Percentiles rank a stretch among this genome's conserved stretches.
Conservation (phyloP, 2,113 vertebrate genomes). For the Colinus virginianus region DNA sequence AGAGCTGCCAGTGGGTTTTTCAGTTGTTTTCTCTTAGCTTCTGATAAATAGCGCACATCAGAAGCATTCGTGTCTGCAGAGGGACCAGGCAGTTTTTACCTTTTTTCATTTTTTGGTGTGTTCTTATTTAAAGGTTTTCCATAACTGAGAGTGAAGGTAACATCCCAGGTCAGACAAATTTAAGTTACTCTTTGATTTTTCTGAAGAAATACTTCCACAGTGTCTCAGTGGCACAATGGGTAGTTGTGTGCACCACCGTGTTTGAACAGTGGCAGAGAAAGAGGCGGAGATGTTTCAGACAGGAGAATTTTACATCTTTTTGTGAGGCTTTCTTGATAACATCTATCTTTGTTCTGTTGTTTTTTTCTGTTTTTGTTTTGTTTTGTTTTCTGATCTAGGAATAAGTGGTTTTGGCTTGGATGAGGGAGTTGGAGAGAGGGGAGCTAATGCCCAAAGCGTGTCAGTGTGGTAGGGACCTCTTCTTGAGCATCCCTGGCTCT, state of each 20-base stretch:
- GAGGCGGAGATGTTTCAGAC: not conserved
- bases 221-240: constrained; percentile 6
- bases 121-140: constrained; percentile 32
- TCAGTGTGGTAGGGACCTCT: accelerated
- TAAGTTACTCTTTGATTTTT: constrained; percentile 3
- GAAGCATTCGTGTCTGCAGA: not conserved
- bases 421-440: not conserved
- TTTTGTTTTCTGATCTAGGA: not conserved
- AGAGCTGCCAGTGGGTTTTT: not conserved
- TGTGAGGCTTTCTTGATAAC: not conserved
- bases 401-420: not conserved
- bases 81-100: not conserved
- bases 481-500: not conserved
- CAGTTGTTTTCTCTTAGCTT: not conserved
- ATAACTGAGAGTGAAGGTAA: not conserved
- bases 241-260: not conserved
- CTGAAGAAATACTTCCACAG: not conserved
- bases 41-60: not conserved
- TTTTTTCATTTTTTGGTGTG: not conserved
- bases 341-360: not conserved
- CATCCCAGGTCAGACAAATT: constrained; percentile 32
- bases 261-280: not conserved
- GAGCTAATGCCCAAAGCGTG: accelerated
- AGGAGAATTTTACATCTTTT: not conserved
- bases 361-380: no score